Base-by-base conservation (phyloP, 2,113 vertebrate species). In the Erythrolamprus reginae region DNA sequence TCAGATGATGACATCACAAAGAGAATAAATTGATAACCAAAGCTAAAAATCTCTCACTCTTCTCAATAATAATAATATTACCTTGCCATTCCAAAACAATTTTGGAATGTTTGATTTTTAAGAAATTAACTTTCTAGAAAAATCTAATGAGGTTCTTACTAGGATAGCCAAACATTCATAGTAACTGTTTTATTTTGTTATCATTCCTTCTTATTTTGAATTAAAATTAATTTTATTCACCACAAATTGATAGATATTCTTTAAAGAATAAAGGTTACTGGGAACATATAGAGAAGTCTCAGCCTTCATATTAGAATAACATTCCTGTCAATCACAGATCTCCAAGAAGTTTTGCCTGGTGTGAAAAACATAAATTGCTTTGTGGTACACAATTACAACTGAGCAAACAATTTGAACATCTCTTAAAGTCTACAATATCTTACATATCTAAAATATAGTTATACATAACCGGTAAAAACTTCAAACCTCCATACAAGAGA, bases 81-180 rank as follows among this genome's bases (percentile, higher is more conserved):
- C 92, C 95, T 96, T 95, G 92, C 87, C 70, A 96, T 96, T 96
- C 95, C 95, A 96, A 94, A 95, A 93, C 91, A 94, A 24, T 87
- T 85, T 94, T 93, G 89, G 92, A 94, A 91, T 95, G 93, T 95
- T 88, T 0, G 56, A 94, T 95, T 95, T 91, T 93, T 94, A 82
- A 89, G 89, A 90, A 61, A 12, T 55, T 89, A 83, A 92, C 45
- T 58, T 88, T 52, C 10, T 26, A 38, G 33, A 77, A 17, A 33
- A 21, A 24, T 65, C 3, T 92, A 47, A 92, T 82, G 38, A 15
- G 6, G 42, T 33, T 85, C 28, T 61, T n/a, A 33, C 53, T 58
- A 47, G 12, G 3, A 33, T 55, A 12, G 45, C 7, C 24, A 45
- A 90, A 70, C 42, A 58, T 51, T 26, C 83, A 48, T 84, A 55